phyloP scores from a whole-genome alignment of 2,113 vertebrate species.

The Rhipidura dahli region DNA sequence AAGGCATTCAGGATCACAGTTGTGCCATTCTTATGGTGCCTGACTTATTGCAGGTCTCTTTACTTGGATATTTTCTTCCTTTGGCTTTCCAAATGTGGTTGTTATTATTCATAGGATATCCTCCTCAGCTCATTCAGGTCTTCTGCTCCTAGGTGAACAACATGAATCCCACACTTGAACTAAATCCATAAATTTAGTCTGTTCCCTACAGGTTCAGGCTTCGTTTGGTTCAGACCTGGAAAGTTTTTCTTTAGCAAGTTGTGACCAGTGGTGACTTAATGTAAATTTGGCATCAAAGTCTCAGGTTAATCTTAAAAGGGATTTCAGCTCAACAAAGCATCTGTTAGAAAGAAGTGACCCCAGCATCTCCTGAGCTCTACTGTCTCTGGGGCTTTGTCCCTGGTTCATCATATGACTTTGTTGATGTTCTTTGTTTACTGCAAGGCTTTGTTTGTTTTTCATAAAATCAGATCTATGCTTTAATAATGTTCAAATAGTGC shows the following conservation, averaged over 20 bases:
- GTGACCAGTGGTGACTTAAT: background rate
- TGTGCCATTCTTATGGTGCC: background rate
- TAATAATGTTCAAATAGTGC: background rate
- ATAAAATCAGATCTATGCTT: background rate
- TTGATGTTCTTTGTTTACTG: background rate
- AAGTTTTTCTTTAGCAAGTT: background rate
- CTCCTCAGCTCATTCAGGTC: background rate
- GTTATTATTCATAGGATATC: background rate
- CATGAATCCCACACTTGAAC: background rate
- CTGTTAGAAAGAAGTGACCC: background rate
- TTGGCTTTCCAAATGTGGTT: background rate
- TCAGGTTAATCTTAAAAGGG: background rate
- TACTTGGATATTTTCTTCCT: background rate
- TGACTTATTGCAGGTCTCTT: background rate
- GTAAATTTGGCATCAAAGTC: background rate
- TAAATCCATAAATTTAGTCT: background rate
- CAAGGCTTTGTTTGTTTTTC: background rate
- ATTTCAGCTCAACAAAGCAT: background rate
- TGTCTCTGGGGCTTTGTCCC: background rate
- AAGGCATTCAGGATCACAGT: background rate
- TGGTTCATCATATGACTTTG: fast-evolving
- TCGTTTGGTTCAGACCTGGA: background rate
- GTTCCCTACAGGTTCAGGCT: background rate
- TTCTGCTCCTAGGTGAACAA: background rate
- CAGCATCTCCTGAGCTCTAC: background rate